Evolutionary conservation across 2,888 invertebrate genomes (phyloP), one percentile per base, ranked within the genome.

Genomic region (Herminia tarsipennalis): DNA sequence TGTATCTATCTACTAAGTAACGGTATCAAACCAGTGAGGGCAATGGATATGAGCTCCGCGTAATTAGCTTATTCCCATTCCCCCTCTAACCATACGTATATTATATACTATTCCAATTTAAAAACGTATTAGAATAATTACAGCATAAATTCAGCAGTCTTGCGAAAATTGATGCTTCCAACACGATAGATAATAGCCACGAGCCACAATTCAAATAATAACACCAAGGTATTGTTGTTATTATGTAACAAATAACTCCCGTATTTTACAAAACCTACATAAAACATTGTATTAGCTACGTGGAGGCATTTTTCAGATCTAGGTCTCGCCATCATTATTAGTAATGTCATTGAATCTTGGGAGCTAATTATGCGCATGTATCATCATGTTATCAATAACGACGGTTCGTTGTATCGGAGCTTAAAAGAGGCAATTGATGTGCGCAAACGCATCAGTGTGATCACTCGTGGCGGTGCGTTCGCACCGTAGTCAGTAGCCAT

Each of bases 401-500:
- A 67, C 66, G 66, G 70, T 63, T 64, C 66, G 70, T 67, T 68
- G 66, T 69, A 72, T 66, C 60, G 44, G 69, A 80, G 82, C 80
- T 83, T 84, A 82, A 76, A 80, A 83, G 79, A 81, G 75, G 76
- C 70, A 71, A 63, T 59, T 66, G 47, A 60, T 66, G 68, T 73
- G 76, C 76, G 80, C 71, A 46, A 21, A 70, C 78, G 81, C 83
- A 82, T 77, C 77, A 78, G 74, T 76, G 71, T 69, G 76, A 68
- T 64, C 61, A 60, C 51, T 58, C 58, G 66, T 56, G 67, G 62
- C 69, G 65, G 58, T 66, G 67, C 53, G 66, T 56, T 66, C 66
- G 68, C 61, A 60, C 56, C 60, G 53, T 29, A 24, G 55, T 59
- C 83, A 89, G 87, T 90, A 78, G 70, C 68, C 78, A 91, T 91